phyloP scores from a whole-genome alignment of 2,888 invertebrate species.

The Psylliodes chrysocephalus region DNA sequence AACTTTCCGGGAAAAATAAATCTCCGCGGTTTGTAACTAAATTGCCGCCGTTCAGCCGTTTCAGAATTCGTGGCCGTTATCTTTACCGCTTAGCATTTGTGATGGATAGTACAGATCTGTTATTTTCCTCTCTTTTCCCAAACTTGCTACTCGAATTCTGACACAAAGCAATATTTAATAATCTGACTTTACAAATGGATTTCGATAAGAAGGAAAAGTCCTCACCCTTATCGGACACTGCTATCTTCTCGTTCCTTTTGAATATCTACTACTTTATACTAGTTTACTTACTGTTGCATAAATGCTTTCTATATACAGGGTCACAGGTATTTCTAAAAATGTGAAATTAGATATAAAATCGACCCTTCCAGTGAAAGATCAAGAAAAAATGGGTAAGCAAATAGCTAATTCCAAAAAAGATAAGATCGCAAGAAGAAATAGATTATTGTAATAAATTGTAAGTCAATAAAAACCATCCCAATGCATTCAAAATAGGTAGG shows the following conservation, averaged over 20 bases:
- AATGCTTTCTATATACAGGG: no score
- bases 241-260: constrained; percentile 47
- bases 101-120: constrained; percentile 49
- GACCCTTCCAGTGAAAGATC: no score
- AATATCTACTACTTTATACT: no score
- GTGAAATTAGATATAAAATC: no score
- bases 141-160: constrained; percentile 47
- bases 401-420: no score
- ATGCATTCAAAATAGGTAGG: no score
- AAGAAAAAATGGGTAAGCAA: no score
- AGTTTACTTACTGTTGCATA: background rate
- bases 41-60: no score
- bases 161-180: constrained; percentile 56
- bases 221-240: constrained; percentile 52
- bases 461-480: no score
- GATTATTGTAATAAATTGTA: no score
- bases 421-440: no score
- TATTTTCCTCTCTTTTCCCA: constrained; percentile 47
- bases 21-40: constrained; percentile 37
- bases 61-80: constrained; percentile 40
- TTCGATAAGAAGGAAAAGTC: constrained; percentile 51
- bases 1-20: constrained; percentile 34
- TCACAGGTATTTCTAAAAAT: no score
- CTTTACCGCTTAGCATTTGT: constrained; percentile 46
- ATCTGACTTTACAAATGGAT: constrained; percentile 55